Base-by-base conservation (phyloP, 2,113 vertebrate genomes). In the Cariama cristata region DNA sequence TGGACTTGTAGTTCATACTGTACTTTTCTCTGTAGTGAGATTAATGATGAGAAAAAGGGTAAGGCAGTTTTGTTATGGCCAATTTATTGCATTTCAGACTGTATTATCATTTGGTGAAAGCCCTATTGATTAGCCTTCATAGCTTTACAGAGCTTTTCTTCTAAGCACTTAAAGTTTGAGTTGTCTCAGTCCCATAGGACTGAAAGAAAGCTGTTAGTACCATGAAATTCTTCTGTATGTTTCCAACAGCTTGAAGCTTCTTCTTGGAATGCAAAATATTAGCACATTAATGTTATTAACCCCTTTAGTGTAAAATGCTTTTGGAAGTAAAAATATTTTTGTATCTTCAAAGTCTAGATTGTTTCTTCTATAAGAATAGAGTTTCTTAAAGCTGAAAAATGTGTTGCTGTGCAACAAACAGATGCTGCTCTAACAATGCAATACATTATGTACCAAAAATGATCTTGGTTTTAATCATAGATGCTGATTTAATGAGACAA, bases 321-420 rank as follows among this genome's bases (percentile, higher is more conserved):
- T 94, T 91, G 85, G 87, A 95, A 98, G 77, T 85, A 94, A 97
- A 97, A 97, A 85, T 97, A 94, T 88, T 97, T 91, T 98, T 81
- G 5, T 92, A 87, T 97, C 86, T 88, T 86, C 97, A 96, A 97
- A 91, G 60, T 95, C 87, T 96, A 71, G 58, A 87, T 97, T 98
- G 98, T 98, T 99, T 99, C 98, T 99, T 99, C 98, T 98, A 71
- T 99, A 98, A 98, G 98, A 98, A 97, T 99, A 98, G 98, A 99
- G 98, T 99, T 99, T 99, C 98, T 99, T 98, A 99, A 99, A 99
- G 98, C 98, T 99, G 99, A 99, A 99, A 99, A 99, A 99, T 99
- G 98, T 99, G 99, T 99, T 99, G 98, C 98, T 99, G 98, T 99
- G 98, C 99, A 98, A 99, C 98, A 99, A 99, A 99, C 99, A 99